A percentile compares a stretch with the other conserved stretches of the same genome.
Conservation (phyloP, 2,888 invertebrate genomes). For the Rambutsinella grinnellia region DNA sequence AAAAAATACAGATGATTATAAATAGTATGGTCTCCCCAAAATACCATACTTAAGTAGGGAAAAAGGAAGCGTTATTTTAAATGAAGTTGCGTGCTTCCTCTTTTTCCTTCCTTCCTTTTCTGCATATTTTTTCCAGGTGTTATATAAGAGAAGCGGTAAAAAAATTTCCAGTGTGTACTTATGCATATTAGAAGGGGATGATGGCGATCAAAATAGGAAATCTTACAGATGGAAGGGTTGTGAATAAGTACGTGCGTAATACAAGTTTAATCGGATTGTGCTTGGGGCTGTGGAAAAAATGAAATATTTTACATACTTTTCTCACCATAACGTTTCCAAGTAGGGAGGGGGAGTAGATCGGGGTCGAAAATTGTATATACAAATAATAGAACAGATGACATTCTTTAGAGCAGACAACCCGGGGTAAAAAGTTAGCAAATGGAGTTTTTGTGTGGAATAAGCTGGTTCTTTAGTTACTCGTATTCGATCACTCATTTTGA, state of each 20-base stretch:
- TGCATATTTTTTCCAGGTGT: slow-evolving; percentile 48
- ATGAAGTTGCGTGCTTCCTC: slow-evolving; percentile 40
- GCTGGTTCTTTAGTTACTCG: neutral
- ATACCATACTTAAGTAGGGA: no score
- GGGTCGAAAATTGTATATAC: neutral
- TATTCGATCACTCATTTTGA: slow-evolving; percentile 31
- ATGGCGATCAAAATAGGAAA: slow-evolving; percentile 23
- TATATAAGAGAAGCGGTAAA: neutral
- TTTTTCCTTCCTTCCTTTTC: slow-evolving; percentile 3
- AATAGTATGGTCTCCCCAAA: no score
- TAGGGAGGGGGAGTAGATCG: neutral
- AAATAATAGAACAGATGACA: slow-evolving; percentile 22
- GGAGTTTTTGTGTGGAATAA: neutral
- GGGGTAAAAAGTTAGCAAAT: slow-evolving; percentile 36
- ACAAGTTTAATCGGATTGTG: slow-evolving; percentile 34
- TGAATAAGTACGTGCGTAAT: slow-evolving; percentile 3
- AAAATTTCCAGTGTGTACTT: slow-evolving; percentile 19
- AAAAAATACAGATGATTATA: no score
- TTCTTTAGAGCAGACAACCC: slow-evolving; percentile 30
- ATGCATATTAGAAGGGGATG: slow-evolving; percentile 33
- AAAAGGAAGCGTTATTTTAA: neutral
- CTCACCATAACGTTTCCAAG: no score
- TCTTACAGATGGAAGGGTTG: slow-evolving; percentile 28
- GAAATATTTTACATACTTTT: slow-evolving; percentile 8
- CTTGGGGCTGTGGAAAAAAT: slow-evolving; percentile 40